Evolutionary conservation across 2,797 vertebrate species (phyloP), one percentile per base, ranked within the genome.

Genomic region (Nyctibius grandis): DNA sequence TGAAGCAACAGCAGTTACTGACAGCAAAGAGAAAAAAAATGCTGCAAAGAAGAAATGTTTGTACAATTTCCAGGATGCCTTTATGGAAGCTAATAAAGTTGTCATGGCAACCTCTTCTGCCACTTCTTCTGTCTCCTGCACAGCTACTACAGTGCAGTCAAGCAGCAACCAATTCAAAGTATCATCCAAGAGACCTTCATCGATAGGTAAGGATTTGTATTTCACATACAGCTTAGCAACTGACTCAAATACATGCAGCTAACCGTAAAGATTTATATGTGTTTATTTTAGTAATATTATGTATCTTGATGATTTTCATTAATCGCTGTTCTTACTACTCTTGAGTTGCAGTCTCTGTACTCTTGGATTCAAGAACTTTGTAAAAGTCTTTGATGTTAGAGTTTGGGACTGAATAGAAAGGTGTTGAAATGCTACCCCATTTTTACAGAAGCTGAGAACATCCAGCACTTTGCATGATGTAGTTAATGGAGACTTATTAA

Each of bases 1-100:
- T 21, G 98, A 98, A 88, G 96, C 97, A 78, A 95, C 98, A 53
- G 92, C 98, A 70, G 83, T 93, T 88, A 84, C 97, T 34, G 99
- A 99, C 74, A 98, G 98, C 95, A 99, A 99, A 96, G 99, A 99
- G 97, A 99, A 98, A 96, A 99, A 99, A 98, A 99, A 97, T 34
- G 94, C 98, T 75, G 98, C 98, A 69, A 99, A 99, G 98, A 99
- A 99, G 98, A 99, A 99, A 97, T 99, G 99, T 98, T 98, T 99
- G 80, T 99, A 99, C 97, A 99, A 99, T 98, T 99, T 99, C 98
- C 99, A 99, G 98, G 99, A 99, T 98, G 99, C 99, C 98, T 99
- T 99, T 97, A 98, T 99, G 99, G 99, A 99, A 98, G 98, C 99
- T 94, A 99, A 98, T 96, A 98, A 99, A 95, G 99, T 99, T 85